Percentiles rank a stretch among this genome's conserved stretches.
Conservation (phyloP, 2,888 invertebrate genomes). For the Ornithoptera priamus region DNA sequence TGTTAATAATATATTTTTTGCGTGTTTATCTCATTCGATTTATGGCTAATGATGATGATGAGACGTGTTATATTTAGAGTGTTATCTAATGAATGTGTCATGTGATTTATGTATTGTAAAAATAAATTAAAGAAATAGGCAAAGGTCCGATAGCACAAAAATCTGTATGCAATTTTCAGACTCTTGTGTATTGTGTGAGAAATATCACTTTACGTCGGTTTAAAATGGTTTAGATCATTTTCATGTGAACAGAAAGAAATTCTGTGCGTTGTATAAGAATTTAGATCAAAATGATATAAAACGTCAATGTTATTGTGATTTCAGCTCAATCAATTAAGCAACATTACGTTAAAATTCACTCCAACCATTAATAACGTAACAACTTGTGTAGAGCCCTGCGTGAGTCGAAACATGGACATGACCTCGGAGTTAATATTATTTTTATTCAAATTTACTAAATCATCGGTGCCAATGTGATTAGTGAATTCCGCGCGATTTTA, state of each 20-base stretch:
- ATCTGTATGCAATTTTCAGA: background rate
- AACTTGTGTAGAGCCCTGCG: slow-evolving; percentile 44
- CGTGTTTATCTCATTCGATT: slow-evolving; percentile 59
- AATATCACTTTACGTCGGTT: background rate
- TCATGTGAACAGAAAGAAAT: background rate
- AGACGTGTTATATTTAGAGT: background rate
- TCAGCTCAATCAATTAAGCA: slow-evolving; percentile 71
- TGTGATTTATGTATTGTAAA: background rate
- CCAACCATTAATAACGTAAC: slow-evolving; percentile 64
- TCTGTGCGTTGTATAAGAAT: background rate
- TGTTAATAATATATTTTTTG: slow-evolving; percentile 53
- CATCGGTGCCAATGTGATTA: background rate
- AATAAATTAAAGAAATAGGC: background rate
- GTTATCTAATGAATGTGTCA: background rate
- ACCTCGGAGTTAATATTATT: slow-evolving; percentile 28
- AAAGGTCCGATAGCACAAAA: background rate
- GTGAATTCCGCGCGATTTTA: background rate
- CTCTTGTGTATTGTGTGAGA: background rate
- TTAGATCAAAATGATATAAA: slow-evolving; percentile 42
- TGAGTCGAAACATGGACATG: slow-evolving; percentile 49
- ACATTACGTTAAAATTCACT: slow-evolving; percentile 71
- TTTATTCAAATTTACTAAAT: background rate
- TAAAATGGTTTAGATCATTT: background rate
- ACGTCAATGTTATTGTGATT: slow-evolving; percentile 62
- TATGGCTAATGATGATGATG: slow-evolving; percentile 5